Conservation (phyloP, 2,113 vertebrate species). For the Anoura caudifer region DNA sequence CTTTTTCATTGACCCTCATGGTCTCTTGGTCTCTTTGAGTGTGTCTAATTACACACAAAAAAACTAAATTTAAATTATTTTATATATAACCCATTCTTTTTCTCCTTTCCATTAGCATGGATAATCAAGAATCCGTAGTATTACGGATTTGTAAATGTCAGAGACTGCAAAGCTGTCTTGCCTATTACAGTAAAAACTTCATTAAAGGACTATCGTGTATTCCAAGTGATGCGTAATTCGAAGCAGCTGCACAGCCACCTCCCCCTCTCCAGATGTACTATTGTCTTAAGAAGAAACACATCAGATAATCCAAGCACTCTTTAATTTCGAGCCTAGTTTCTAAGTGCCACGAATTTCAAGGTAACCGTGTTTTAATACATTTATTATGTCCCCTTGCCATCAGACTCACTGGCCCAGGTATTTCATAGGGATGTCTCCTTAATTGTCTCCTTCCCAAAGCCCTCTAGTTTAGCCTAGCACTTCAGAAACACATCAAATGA, state of each 20-base stretch:
- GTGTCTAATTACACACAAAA: background rate
- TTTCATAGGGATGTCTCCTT: background rate
- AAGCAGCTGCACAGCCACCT: slow-evolving; percentile 24
- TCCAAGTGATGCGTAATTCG: slow-evolving; percentile 62
- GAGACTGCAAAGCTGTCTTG: slow-evolving; percentile 63
- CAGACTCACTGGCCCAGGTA: background rate
- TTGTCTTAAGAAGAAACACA: slow-evolving; percentile 44
- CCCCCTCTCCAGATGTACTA: slow-evolving; percentile 19
- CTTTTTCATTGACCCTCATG: background rate
- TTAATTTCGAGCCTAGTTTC: background rate
- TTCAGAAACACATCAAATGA: slow-evolving; percentile 3
- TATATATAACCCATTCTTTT: slow-evolving; percentile 35
- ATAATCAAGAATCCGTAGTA: slow-evolving; percentile 61
- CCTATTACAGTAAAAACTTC: slow-evolving; percentile 65
- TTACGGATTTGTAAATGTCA: slow-evolving; percentile 64
- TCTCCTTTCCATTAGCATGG: slow-evolving; percentile 44
- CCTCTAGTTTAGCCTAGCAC: background rate
- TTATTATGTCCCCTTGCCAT: background rate
- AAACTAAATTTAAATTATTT: slow-evolving; percentile 38
- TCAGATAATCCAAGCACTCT: background rate
- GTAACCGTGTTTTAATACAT: background rate
- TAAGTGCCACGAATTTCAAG: background rate
- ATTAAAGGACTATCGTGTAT: slow-evolving; percentile 61
- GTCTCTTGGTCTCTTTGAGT: background rate
- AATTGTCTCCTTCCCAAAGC: background rate